Percentiles rank a stretch among this genome's conserved stretches.
These are phyloP conservation scores for Unio delphinus DNA, from an alignment of 2,888 invertebrate genomes.

Conservation along the genomic window DNA sequence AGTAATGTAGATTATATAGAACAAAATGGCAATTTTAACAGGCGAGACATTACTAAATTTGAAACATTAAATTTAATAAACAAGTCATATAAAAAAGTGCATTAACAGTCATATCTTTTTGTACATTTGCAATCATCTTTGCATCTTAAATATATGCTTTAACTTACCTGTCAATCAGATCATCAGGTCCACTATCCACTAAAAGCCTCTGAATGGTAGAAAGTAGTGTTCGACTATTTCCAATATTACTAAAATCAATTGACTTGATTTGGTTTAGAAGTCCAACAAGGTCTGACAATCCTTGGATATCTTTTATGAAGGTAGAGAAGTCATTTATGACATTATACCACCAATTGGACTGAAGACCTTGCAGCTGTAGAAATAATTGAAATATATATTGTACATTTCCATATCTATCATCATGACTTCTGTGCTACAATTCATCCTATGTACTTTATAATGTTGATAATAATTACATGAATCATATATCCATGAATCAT, in stretches of 20 bases:
- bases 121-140: too few species aligned
- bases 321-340: conserved; percentile 17
- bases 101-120: too few species aligned
- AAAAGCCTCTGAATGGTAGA: conserved; percentile 40
- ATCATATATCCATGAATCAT: too few species aligned
- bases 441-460: too few species aligned
- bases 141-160: too few species aligned
- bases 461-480: too few species aligned
- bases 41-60: too few species aligned
- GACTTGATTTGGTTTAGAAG: conserved; percentile 12
- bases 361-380: conserved; percentile 9
- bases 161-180: conserved; percentile 40
- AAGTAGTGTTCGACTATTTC: conserved; percentile 20
- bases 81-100: too few species aligned
- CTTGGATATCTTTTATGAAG: conserved; percentile 21
- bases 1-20: too few species aligned
- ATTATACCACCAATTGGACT: conserved; percentile 10
- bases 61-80: too few species aligned
- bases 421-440: too few species aligned
- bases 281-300: conserved; percentile 15
- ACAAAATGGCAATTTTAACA: too few species aligned
- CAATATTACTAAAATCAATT: conserved; percentile 20
- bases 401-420: background rate
- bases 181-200: conserved; percentile 46
- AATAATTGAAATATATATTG: background rate